phyloP scores from a whole-genome alignment of 2,113 vertebrate genomes.

The Ia io region DNA sequence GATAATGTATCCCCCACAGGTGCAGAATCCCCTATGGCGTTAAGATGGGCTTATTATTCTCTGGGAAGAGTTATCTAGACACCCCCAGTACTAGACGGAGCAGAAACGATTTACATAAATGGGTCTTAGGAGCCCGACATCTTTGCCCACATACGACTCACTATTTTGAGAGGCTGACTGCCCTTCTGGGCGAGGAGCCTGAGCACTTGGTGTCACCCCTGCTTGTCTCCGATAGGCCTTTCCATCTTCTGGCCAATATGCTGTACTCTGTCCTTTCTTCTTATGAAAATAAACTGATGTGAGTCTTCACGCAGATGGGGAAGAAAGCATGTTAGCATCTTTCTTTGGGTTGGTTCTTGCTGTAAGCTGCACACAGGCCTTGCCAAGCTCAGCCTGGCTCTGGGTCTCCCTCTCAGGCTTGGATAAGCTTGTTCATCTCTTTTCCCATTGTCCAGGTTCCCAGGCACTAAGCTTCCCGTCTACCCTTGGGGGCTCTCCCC shows the following conservation, averaged over 20 bases:
- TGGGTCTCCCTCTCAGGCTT: not conserved
- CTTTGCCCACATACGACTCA: not conserved
- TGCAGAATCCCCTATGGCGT: conserved; percentile 17
- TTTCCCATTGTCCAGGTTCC: not conserved
- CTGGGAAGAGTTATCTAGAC: not conserved
- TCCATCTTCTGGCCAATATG: not conserved
- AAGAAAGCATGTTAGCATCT: not conserved
- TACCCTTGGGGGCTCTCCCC: not conserved
- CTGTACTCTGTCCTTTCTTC: not conserved
- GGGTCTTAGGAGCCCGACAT: not conserved
- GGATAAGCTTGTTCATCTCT: not conserved
- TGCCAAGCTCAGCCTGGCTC: not conserved
- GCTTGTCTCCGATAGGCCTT: not conserved
- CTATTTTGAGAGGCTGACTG: not conserved
- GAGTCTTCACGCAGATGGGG: not conserved
- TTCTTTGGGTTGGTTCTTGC: not conserved
- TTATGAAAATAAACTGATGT: not conserved
- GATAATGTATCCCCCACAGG: conserved; percentile 40
- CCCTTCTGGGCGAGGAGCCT: not conserved
- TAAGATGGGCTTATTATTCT: conserved; percentile 18
- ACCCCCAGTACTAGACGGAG: not conserved
- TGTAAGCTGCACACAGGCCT: rapidly evolving
- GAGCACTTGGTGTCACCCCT: not conserved
- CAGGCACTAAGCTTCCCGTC: not conserved
- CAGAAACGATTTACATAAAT: not conserved